phyloP scores from a whole-genome alignment of 2,113 vertebrate genomes.

The Rhinichthys klamathensis region DNA sequence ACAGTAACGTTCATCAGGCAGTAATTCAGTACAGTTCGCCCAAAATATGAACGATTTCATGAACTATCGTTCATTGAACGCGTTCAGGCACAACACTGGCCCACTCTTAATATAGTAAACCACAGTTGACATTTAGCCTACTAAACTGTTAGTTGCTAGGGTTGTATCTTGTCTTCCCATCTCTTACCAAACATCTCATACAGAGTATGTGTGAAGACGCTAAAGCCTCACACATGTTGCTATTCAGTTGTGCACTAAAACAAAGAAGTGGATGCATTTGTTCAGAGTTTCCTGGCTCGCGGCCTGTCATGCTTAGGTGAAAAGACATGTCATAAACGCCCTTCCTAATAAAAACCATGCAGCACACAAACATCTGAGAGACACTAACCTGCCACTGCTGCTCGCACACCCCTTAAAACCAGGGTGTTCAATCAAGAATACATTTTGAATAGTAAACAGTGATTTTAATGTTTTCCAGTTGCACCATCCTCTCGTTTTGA shows the following conservation, averaged over 20 bases:
- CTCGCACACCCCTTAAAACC: background rate
- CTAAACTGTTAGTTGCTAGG: too few species aligned
- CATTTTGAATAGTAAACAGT: background rate
- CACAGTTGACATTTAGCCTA: too few species aligned
- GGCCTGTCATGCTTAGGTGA: slow-evolving; percentile 62
- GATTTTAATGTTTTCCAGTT: slow-evolving; percentile 25
- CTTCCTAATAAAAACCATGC: slow-evolving; percentile 61
- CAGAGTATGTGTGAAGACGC: background rate
- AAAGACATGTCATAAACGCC: slow-evolving; percentile 69
- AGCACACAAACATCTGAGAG: slow-evolving; percentile 52
- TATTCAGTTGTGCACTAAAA: slow-evolving; percentile 20
- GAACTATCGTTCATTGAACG: too few species aligned
- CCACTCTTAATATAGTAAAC: background rate
- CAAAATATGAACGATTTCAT: too few species aligned
- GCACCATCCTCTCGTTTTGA: background rate
- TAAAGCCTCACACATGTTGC: slow-evolving; percentile 9
- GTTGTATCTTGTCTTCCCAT: background rate
- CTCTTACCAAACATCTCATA: too few species aligned
- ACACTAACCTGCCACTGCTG: slow-evolving; percentile 32
- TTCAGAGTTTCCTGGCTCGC: slow-evolving; percentile 69
- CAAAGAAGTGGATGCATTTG: slow-evolving; percentile 46
- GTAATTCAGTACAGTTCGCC: too few species aligned
- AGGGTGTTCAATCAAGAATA: background rate
- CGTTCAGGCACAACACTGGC: too few species aligned
- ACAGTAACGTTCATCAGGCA: too few species aligned